phyloP scores from a whole-genome alignment of 1,140 invertebrate species.

The Drosophila mayri region DNA sequence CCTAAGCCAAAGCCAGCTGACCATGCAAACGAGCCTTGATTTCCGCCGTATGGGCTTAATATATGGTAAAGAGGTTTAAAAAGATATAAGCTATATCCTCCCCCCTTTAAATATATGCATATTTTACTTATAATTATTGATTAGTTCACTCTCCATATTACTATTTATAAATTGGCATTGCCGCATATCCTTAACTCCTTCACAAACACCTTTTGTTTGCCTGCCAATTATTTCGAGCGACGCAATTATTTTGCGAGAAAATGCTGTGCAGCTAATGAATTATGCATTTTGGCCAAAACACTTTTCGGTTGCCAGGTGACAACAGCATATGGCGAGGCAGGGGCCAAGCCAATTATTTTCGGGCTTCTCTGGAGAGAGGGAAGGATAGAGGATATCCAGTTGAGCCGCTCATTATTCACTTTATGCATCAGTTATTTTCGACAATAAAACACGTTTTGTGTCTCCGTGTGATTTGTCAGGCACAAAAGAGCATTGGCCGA shows the following conservation, averaged over 20 bases:
- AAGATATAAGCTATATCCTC: neutral
- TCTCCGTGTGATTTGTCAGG: constrained; percentile 50
- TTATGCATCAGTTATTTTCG: constrained; percentile 57
- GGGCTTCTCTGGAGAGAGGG: constrained; percentile 13
- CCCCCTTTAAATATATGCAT: no score
- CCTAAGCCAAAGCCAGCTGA: constrained; percentile 10
- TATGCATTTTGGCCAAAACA: constrained; percentile 29
- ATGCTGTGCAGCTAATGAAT: constrained; percentile 24
- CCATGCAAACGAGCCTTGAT: constrained; percentile 35
- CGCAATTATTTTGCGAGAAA: constrained; percentile 12
- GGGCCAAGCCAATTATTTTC: constrained; percentile 63
- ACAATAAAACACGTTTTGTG: constrained; percentile 23
- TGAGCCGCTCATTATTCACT: constrained; percentile 59
- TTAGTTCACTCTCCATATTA: neutral
- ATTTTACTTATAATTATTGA: neutral
- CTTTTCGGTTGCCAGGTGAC: constrained; percentile 35
- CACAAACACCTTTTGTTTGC: constrained; percentile 10
- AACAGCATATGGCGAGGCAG: neutral
- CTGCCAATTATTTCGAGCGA: constrained; percentile 23
- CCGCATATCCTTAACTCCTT: neutral
- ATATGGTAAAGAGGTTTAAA: neutral
- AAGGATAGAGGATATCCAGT: neutral
- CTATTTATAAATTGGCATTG: constrained; percentile 1
- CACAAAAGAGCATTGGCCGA: constrained; percentile 54
- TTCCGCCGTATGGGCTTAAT: neutral